These are phyloP conservation scores for Notarius lentiginosus DNA, from an alignment of 2,113 vertebrate species.

Conservation along the genomic window DNA sequence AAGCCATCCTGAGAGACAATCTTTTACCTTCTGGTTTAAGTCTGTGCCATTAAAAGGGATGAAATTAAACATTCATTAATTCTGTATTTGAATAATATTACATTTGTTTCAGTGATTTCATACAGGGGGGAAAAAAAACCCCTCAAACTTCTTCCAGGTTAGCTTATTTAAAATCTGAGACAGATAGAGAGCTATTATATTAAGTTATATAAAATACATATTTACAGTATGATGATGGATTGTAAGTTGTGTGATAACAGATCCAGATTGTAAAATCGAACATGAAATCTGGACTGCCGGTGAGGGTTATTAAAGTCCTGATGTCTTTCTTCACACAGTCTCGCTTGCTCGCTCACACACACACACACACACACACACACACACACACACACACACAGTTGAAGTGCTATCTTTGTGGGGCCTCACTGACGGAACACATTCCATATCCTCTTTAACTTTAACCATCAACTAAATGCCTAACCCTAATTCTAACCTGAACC, in stretches of 20 bases:
- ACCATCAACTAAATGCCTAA: too few relatives aligned
- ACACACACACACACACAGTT: neutral
- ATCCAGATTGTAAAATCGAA: constrained; percentile 51
- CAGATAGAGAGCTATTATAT: constrained; percentile 45
- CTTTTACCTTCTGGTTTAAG: neutral
- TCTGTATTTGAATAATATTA: constrained; percentile 15
- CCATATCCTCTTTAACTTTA: too few relatives aligned
- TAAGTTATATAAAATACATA: constrained; percentile 61
- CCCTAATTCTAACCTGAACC: too few relatives aligned
- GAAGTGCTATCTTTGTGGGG: too few relatives aligned
- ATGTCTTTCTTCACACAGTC: neutral
- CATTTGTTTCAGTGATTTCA: constrained; percentile 28
- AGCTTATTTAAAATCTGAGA: constrained; percentile 17
- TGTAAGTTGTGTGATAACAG: constrained; percentile 26
- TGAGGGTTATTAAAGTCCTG: neutral
- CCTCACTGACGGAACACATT: too few relatives aligned
- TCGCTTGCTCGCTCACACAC: neutral
- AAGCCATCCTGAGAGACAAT: constrained; percentile 10
- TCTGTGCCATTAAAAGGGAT: constrained; percentile 7
- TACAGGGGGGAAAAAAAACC: neutral
- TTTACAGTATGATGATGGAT: constrained; percentile 54
- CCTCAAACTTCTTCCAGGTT: neutral
- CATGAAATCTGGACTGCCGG: neutral
- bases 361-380: constrained; percentile 7
- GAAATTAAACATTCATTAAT: neutral